Base-by-base conservation (phyloP, 1,140 invertebrate genomes). In the Anagrus nilaparvatae region DNA sequence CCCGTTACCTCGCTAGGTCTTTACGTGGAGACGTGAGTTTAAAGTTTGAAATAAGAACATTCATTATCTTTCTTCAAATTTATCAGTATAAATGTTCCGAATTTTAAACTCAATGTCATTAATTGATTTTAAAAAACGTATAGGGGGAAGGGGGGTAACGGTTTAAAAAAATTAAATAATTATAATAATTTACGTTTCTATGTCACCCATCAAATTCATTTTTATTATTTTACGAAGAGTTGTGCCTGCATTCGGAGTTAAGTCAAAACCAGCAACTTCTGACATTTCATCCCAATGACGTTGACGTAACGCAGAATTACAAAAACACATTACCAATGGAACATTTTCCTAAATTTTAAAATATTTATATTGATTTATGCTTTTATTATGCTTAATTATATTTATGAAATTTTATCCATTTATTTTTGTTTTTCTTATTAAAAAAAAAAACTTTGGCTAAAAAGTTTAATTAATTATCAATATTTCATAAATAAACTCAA, bases 211-310 rank as follows among this genome's bases (percentile, higher is more conserved):
- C 7, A 94, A 68, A 54, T 84, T 74, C 65, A 83, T 77, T 48
- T 82, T 67, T 6, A 90, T 78, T 8, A 90, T 75, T 69, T 93
- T 92, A 36, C 78, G 63, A n/a, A 95, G 68, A 25, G 84, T 85
- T 2, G 87, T 81, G 30, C 87, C 80, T 47, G 87, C 78, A 69
- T 87, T 80, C 1, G 90, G 91, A 5, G 84, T 89, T 21, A 97
- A 67, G 61, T 89, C 81, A 54, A 82, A 82, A 2, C 81, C 86
- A 12, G 84, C 80, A 32, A 92, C 79, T 23, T 74, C 69, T 0
- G 86, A 86, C 77, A 97, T 92, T 59, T 90, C 82, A 45, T 84
- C 78, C 91, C 91, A 96, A 62, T 97, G 91, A 21, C 87, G 71
- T 51, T 87, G 77, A n/a, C 80, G 66, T 37, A 95, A 61, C 1